Conservation (phyloP, 1,140 invertebrate genomes). For the Drosophila teissieri region DNA sequence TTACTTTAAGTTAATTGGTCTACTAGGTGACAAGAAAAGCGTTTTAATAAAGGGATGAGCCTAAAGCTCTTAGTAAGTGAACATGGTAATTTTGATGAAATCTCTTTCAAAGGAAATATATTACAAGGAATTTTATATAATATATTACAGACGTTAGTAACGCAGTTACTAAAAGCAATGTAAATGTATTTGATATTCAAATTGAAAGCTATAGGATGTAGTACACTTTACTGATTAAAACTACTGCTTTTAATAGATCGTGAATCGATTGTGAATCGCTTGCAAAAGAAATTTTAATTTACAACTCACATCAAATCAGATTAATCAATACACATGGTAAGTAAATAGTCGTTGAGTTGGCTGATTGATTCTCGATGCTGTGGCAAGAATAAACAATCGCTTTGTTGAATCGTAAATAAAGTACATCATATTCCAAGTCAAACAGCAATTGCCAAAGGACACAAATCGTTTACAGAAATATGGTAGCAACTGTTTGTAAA, state of each 20-base stretch:
- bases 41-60: not conserved
- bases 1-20: not conserved
- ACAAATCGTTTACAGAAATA: not conserved
- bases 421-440: conserved; percentile 6
- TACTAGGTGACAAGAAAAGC: not conserved
- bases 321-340: not conserved
- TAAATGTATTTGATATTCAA: conserved; percentile 6
- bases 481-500: not conserved
- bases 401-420: conserved; percentile 25
- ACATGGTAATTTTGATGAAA: not conserved
- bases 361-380: conserved; percentile 8
- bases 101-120: not conserved
- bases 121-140: not conserved
- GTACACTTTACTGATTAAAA: not conserved
- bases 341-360: not conserved
- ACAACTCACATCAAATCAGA: not conserved
- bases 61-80: not conserved
- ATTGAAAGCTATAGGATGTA: not conserved
- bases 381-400: not conserved
- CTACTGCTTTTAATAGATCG: no score
- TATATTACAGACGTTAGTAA: no score
- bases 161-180: not conserved
- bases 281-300: not conserved
- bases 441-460: conserved; percentile 4
- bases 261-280: not conserved